phyloP scores from a whole-genome alignment of 2,888 invertebrate species.

The Nomada lathburiana region DNA sequence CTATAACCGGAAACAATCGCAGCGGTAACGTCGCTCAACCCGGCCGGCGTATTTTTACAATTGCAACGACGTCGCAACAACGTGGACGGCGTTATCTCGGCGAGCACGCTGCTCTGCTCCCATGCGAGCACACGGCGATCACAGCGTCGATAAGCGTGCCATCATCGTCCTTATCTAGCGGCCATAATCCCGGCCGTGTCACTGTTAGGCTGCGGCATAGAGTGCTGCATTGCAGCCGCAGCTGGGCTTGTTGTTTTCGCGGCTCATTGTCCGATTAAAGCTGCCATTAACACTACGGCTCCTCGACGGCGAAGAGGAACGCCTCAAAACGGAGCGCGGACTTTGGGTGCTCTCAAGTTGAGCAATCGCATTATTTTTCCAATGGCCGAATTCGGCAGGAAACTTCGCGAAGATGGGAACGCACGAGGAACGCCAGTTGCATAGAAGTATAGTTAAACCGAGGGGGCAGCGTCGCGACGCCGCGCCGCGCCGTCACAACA shows the following conservation, averaged over 20 bases:
- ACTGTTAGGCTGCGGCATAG: constrained; percentile 62
- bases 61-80: constrained; percentile 38
- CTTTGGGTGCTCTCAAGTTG: neutral
- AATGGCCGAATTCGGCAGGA: too few relatives aligned
- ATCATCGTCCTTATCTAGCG: constrained; percentile 67
- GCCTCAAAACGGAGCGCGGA: neutral
- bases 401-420: too few relatives aligned
- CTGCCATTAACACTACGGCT: constrained; percentile 49
- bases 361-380: too few relatives aligned
- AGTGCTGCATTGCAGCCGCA: constrained; percentile 60
- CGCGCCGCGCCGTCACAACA: too few relatives aligned
- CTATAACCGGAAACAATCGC: neutral
- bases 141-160: constrained; percentile 57
- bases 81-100: constrained; percentile 35
- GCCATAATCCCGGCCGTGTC: constrained; percentile 64
- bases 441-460: constrained; percentile 37
- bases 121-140: constrained; percentile 43
- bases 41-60: constrained; percentile 26
- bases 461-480: constrained; percentile 16
- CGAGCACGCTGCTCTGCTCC: constrained; percentile 24
- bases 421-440: too few relatives aligned
- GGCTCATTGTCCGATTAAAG: constrained; percentile 72
- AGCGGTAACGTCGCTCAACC: neutral
- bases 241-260: constrained; percentile 59
- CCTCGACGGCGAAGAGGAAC: constrained; percentile 26